A percentile compares a stretch with the other conserved stretches of the same genome.
These are phyloP conservation scores for Hystrix cristata DNA, from an alignment of 2,113 vertebrate genomes.

Conservation along the genomic window DNA sequence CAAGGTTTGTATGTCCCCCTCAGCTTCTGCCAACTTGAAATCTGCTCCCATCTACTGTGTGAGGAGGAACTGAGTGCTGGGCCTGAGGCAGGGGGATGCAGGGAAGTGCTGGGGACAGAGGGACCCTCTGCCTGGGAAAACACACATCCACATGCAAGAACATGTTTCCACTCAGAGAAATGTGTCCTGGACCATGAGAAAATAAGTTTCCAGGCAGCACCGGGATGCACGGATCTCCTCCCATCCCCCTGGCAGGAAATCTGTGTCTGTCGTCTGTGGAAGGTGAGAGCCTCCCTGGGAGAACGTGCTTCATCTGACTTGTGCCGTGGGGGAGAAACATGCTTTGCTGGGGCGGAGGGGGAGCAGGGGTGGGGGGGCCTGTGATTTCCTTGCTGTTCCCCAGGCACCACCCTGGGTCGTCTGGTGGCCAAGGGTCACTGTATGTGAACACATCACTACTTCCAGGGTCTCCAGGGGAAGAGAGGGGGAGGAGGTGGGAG, in stretches of 20 bases:
- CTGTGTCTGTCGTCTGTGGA: conserved; percentile 14
- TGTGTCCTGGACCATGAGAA: conserved; percentile 53
- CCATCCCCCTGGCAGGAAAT: conserved; percentile 9
- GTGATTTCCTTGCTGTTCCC: conserved; percentile 63
- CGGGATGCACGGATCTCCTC: background rate
- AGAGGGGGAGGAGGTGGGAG: background rate
- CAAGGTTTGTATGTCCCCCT: background rate
- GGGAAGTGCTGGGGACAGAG: conserved; percentile 23
- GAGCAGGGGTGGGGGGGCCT: background rate
- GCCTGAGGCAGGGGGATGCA: background rate
- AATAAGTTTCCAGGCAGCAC: conserved; percentile 47
- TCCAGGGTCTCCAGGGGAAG: conserved; percentile 78
- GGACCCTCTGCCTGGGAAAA: conserved; percentile 75
- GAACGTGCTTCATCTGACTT: conserved; percentile 53
- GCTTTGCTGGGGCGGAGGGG: conserved; percentile 23
- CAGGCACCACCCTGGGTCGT: conserved; percentile 48
- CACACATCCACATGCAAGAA: conserved; percentile 78
- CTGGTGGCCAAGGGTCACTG: conserved; percentile 67
- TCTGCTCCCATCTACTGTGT: conserved; percentile 34
- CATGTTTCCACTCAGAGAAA: conserved; percentile 67
- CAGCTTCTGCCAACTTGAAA: background rate
- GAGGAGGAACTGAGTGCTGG: conserved; percentile 23
- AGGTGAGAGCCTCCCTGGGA: conserved; percentile 26
- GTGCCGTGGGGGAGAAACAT: conserved; percentile 69
- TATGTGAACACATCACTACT: conserved; percentile 64